phyloP scores from a whole-genome alignment of 2,888 invertebrate species.

The Noctua comes region DNA sequence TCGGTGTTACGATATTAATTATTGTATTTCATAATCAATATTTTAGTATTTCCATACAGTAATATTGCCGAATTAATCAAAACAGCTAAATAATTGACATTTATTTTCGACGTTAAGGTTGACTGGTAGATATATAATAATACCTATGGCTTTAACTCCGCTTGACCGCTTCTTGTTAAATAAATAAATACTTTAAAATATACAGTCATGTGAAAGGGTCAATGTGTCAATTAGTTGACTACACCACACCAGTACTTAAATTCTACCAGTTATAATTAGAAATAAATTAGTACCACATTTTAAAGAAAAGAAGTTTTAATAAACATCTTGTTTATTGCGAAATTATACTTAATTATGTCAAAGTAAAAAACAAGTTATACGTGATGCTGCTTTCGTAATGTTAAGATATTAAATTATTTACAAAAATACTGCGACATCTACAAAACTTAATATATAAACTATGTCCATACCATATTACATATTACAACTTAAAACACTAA shows the following conservation, averaged over 20 bases:
- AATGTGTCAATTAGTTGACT: neutral
- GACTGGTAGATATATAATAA: neutral
- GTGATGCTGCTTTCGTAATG: constrained; percentile 58
- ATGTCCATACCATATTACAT: constrained; percentile 49
- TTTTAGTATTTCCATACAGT: too few relatives aligned
- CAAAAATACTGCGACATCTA: constrained; percentile 61
- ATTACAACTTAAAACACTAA: constrained; percentile 47
- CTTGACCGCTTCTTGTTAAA: neutral
- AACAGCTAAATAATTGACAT: too few relatives aligned
- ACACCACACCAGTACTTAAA: neutral
- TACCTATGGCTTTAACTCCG: neutral
- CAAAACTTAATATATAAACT: constrained; percentile 55
- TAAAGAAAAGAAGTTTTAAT: constrained; percentile 46
- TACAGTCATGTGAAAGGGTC: neutral
- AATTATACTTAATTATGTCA: constrained; percentile 67
- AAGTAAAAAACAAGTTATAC: constrained; percentile 72
- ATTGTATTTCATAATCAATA: too few relatives aligned
- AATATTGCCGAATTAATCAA: too few relatives aligned
- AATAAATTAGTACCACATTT: constrained; percentile 14
- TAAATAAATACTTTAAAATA: neutral
- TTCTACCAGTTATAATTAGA: neutral
- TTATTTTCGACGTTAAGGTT: neutral
- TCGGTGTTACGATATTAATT: too few relatives aligned
- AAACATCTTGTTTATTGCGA: constrained; percentile 67
- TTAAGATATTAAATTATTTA: constrained; percentile 69